Conservation (phyloP, 2,797 vertebrate species). For the Pipistrellus pipistrellus region DNA sequence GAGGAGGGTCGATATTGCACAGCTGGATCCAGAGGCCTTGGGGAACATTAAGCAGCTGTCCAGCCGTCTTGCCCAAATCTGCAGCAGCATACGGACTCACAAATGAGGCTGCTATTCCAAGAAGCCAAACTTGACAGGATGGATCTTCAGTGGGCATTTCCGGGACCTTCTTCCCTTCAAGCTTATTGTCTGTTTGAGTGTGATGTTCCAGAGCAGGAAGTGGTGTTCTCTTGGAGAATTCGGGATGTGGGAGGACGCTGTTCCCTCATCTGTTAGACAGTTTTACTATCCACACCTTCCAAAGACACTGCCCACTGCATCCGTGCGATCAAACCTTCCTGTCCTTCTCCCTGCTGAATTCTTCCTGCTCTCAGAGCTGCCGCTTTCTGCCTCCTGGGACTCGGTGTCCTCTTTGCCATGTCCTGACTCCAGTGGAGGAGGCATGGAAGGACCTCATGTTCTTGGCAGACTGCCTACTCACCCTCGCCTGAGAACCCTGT, state of each 20-base stretch:
- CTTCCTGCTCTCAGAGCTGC: neutral
- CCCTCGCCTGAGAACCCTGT: neutral
- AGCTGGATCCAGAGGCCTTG: conserved; percentile 86
- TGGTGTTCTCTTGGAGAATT: conserved; percentile 24
- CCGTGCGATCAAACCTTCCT: neutral
- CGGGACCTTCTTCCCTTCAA: neutral
- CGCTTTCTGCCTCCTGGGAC: neutral
- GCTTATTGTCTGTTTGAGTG: conserved; percentile 6
- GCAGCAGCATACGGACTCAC: conserved; percentile 71
- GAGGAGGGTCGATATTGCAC: conserved; percentile 84
- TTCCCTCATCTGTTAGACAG: conserved; percentile 1
- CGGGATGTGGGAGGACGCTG: neutral
- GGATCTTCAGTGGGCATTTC: neutral
- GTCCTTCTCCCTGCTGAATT: neutral
- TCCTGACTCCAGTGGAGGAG: neutral
- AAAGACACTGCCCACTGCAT: neutral
- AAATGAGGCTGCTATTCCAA: conserved; percentile 58
- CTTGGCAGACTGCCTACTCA: neutral
- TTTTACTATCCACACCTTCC: neutral
- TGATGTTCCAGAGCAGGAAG: conserved; percentile 27
- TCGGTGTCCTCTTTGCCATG: neutral
- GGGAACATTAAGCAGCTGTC: conserved; percentile 88
- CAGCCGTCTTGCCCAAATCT: conserved; percentile 85
- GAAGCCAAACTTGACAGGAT: neutral
- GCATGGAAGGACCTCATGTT: neutral